Base-by-base conservation (phyloP, 2,888 invertebrate species). In the Euphydryas editha region DNA sequence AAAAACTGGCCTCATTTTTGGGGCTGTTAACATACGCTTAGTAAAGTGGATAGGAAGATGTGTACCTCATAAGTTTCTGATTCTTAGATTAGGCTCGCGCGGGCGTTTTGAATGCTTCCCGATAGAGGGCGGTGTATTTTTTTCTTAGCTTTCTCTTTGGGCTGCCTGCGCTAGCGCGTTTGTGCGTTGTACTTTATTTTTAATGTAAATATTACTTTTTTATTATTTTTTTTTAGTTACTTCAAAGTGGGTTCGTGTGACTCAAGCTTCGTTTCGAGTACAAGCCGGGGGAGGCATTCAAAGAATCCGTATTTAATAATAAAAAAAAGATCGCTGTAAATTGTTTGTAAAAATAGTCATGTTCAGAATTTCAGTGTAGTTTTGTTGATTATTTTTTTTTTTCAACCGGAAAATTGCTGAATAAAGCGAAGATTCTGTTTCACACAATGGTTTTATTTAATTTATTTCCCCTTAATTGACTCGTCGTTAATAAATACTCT, bases 351-450 rank as follows among this genome's bases (percentile, higher is more conserved):
- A 87, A 88, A 87, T 88, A 92, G 92, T 90, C 88, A 87, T 84
- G 87, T 88, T 90, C 90, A 85, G 85, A 85, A 88, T 86, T 89
- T 90, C 88, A 86, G 84, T 89, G 87, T 90, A 90, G 87, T 88
- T 89, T 86, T 88, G 89, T 91, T 90, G 88, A 86, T 87, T 86
- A 82, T 54, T 62, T 87, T 87, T 87, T 87, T 87, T 76, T 90
- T 90, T 90, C 88, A 89, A 90, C 87, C 81, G 85, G 85, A 88
- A 30, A 87, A 86, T 87, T 91, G 90, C 90, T 90, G 86, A 91
- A 87, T 91, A 92, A 92, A 92, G 88, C 90, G 90, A 90, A 76
- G 76, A 91, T 91, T 91, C 89, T 92, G 92, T 92, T 92, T 90
- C 82, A 85, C 76, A 49, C 60, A 70, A 82, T 68, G 74, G 83